Evolutionary conservation across 1,140 invertebrate species (phyloP).

Genomic region (Vanessa tameamea): DNA sequence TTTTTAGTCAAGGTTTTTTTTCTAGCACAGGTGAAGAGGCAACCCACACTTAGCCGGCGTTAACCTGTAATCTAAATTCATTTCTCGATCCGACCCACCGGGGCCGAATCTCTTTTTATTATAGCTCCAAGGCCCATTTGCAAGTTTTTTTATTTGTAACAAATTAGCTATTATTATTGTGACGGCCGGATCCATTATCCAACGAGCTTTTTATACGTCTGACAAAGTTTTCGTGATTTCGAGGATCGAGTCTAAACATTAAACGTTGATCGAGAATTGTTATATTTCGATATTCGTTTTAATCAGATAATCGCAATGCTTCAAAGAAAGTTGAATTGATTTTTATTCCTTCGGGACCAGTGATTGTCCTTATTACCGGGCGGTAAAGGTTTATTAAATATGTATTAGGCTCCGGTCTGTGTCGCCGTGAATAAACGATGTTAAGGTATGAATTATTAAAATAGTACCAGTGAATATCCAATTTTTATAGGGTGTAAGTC

Average conservation of each 20-base stretch:
- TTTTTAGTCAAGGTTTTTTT: slow-evolving; percentile 63
- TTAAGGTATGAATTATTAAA: slow-evolving; percentile 55
- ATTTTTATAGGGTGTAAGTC: slow-evolving; percentile 35
- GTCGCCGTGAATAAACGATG: slow-evolving; percentile 48
- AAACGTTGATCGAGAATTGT: slow-evolving; percentile 14
- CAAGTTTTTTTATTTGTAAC: slow-evolving; percentile 77
- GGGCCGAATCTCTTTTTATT: slow-evolving; percentile 77
- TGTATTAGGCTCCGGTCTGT: slow-evolving; percentile 55
- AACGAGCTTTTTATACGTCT: slow-evolving; percentile 56
- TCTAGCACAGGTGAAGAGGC: slow-evolving; percentile 67
- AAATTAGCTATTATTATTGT: slow-evolving; percentile 78
- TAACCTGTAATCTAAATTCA: slow-evolving; percentile 81
- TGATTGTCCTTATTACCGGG: slow-evolving; percentile 60
- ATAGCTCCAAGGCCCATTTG: slow-evolving; percentile 74
- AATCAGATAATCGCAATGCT: slow-evolving; percentile 16
- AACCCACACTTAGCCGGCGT: slow-evolving; percentile 77
- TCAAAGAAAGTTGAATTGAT: slow-evolving; percentile 48
- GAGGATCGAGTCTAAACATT: slow-evolving; percentile 41
- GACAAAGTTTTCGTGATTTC: slow-evolving; percentile 26
- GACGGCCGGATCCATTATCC: slow-evolving; percentile 63
- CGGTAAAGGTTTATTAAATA: slow-evolving; percentile 63
- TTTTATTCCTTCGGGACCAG: slow-evolving; percentile 45
- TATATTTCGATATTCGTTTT: slow-evolving; percentile 55
- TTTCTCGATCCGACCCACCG: slow-evolving; percentile 77
- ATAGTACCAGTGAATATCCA: slow-evolving; percentile 44